Evolutionary conservation across 2,888 invertebrate species (phyloP), one percentile per base, ranked within the genome.

Genomic region (Tolmerus cingulatus): DNA sequence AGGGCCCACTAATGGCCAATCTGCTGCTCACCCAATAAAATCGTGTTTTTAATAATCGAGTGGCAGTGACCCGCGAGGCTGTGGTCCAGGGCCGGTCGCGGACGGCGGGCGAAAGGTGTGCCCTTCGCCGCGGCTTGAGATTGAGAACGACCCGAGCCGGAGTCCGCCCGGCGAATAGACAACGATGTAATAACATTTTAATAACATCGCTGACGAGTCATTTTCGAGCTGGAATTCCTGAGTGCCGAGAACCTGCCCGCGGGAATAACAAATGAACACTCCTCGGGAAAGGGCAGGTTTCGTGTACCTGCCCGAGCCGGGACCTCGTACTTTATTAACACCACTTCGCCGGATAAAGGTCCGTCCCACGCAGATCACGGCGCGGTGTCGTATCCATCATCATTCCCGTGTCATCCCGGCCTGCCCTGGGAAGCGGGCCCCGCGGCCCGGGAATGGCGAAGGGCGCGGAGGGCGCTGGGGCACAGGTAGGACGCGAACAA

Each of bases 181-280:
- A 78, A n/a, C 78, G 46, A n/a, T 43, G 78, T 78, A 78, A 78
- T 78, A 78, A 78, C 78, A 78, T 78, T 78, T 78, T 78, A 78
- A 78, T 78, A 78, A 78, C 78, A 78, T 43, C 78, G 23, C 78
- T 78, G 78, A 78, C 78, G 78, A 78, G 78, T 66, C 66, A 66
- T 66, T 66, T 66, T 66, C 66, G 66, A 66, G 23, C 4, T 43
- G 40, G 78, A 43, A 46, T 40, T 78, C 78, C 23, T 78, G 27
- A 16, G 76, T 37, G 5, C 19, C 23, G 4, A 12, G 43, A 14
- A 19, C 37, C 77, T 37, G 19, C 27, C 23, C 76, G 76, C 76
- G 34, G 76, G 37, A 37, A 76, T 46, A 27, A 40, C 46, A 23
- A 78, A 43, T 40, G 78, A 78, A 78, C 78, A 78, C 78, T 78